Evolutionary conservation across 2,113 vertebrate species (phyloP).

Genomic region (Pongo pygmaeus): DNA sequence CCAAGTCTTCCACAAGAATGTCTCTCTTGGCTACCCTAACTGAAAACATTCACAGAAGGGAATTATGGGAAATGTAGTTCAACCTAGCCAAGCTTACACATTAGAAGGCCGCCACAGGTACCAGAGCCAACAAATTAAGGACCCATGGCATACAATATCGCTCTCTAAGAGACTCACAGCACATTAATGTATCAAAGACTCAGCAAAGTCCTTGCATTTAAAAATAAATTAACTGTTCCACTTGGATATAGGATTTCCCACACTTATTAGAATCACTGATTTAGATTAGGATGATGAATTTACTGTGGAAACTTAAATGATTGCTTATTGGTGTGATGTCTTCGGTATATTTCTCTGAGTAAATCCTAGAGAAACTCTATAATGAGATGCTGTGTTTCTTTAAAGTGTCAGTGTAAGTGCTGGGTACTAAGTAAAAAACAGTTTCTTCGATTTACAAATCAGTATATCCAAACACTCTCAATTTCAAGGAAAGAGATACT

Average conservation of each 20-base stretch:
- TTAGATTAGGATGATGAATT: not conserved
- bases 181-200: not conserved
- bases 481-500: not conserved
- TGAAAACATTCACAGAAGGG: not conserved
- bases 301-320: not conserved
- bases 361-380: not conserved
- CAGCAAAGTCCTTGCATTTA: not conserved
- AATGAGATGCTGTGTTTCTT: not conserved
- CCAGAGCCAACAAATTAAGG: not conserved
- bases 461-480: not conserved
- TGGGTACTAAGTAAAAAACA: not conserved
- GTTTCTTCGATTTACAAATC: not conserved
- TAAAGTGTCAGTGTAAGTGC: not conserved
- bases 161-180: not conserved
- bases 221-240: not conserved
- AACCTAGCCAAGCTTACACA: not conserved
- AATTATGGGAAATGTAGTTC: not conserved
- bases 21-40: not conserved
- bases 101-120: not conserved
- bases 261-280: not conserved
- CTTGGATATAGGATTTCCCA: not conserved
- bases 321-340: not conserved
- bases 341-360: not conserved
- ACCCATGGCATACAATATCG: not conserved
- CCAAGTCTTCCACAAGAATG: not conserved